Evolutionary conservation across 2,888 invertebrate species (phyloP), one percentile per base, ranked within the genome.

Genomic region (Hermodice carunculata): DNA sequence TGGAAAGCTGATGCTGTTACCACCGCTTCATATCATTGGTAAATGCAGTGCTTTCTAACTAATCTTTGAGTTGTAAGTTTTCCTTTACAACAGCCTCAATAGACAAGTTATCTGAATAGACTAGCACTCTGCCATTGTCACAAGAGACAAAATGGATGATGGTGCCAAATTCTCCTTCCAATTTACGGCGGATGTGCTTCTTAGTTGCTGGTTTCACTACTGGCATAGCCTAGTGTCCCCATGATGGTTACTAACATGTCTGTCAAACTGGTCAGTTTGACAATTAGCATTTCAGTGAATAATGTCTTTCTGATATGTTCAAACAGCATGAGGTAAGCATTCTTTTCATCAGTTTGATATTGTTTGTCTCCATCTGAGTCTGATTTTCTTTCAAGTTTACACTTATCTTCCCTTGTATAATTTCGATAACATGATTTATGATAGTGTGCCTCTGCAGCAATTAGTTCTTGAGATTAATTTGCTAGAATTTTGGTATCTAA

Each of bases 391-490:
- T 57, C 57, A 44, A n/a, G n/a, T n/a, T n/a, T n/a, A n/a, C n/a
- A n/a, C n/a, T n/a, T n/a, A n/a, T n/a, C n/a, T n/a, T n/a, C n/a
- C 28, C 59, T 28, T 14, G 48, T 49, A 34, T 32, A 59, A 32
- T 59, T 40, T 11, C 28, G 46, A 32, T 49, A 59, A 32, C 59
- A 59, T 6, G 59, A n/a, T n/a, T n/a, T n/a, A n/a, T n/a, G n/a
- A n/a, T n/a, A n/a, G n/a, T n/a, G n/a, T n/a, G n/a, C n/a, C 32
- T 59, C 59, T 17, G 59, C 59, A 48, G 59, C 59, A 28, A 59
- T 48, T n/a, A 59, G 24, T 11, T 59, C 59, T 8, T 48, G 8
- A 6, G 40, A 40, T 31, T 46, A 31, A 6, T 32, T 24, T 11
- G 59, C 46, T 8, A 57, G n/a, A 6, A 48, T 59, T 40, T 29